phyloP scores from a whole-genome alignment of 30 jellyfish, hydroid and myxozoan genomes.

The Aurelia coerulea region DNA sequence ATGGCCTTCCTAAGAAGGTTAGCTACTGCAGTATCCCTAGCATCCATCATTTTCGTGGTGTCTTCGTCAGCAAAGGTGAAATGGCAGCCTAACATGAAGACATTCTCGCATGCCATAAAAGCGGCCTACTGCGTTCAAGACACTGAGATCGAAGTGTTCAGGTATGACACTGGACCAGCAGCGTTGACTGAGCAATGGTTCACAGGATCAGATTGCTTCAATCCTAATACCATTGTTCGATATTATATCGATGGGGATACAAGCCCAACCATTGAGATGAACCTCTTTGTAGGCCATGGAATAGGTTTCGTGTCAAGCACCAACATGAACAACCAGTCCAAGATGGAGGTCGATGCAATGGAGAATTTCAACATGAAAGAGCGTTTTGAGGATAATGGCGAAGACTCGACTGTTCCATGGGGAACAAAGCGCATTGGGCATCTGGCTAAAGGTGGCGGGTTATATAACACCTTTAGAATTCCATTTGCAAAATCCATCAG shows the following conservation, averaged over 20 bases:
- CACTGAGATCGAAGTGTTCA: slow-evolving; percentile 55
- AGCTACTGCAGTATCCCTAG: too few species aligned
- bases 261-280: slow-evolving; percentile 69
- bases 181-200: slow-evolving; percentile 94
- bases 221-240: slow-evolving; percentile 69
- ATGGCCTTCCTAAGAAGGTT: too few species aligned
- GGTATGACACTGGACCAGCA: slow-evolving; percentile 67
- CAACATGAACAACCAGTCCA: slow-evolving; percentile 12
- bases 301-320: slow-evolving; percentile 63
- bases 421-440: slow-evolving; percentile 83
- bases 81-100: slow-evolving; percentile 72
- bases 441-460: slow-evolving; percentile 82
- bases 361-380: background rate
- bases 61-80: background rate
- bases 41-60: too few species aligned
- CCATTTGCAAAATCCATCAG: slow-evolving; percentile 80
- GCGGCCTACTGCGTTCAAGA: slow-evolving; percentile 67
- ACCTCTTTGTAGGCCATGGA: slow-evolving; percentile 80
- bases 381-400: background rate
- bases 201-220: slow-evolving; percentile 71
- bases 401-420: slow-evolving; percentile 76
- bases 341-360: slow-evolving; percentile 17
- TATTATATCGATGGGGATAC: slow-evolving; percentile 75
- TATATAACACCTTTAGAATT: slow-evolving; percentile 76
- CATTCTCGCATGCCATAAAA: slow-evolving; percentile 86